A percentile compares a stretch with the other conserved stretches of the same genome.
Evolutionary conservation across 2,888 invertebrate genomes (phyloP).

Genomic region (Dastarcus helophoroides): DNA sequence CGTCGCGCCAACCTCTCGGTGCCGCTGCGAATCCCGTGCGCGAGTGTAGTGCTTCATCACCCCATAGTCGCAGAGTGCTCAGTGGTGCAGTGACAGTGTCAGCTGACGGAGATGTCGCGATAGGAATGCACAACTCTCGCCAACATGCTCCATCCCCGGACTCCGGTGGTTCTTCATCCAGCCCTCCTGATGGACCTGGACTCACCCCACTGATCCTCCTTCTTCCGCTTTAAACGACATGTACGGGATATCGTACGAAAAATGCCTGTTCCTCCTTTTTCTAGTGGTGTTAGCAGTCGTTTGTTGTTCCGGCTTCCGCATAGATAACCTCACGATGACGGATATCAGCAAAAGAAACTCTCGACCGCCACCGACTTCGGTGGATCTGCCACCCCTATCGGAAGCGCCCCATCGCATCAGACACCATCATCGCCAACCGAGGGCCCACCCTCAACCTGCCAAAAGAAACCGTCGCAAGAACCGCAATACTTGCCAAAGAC

Average conservation of each 20-base stretch:
- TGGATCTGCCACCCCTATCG: conserved; percentile 2
- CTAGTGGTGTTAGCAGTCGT: conserved; percentile 36
- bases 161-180: conserved; percentile 9
- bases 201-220: not conserved
- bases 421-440: conserved; percentile 21
- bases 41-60: not conserved
- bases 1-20: conserved; percentile 9
- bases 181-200: conserved; percentile 3
- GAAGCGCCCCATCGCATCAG: conserved; percentile 18
- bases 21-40: conserved; percentile 6
- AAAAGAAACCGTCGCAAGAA: conserved; percentile 13
- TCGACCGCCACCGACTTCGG: conserved; percentile 18
- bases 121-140: conserved; percentile 8
- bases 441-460: conserved; percentile 16
- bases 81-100: not conserved
- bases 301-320: conserved; percentile 39
- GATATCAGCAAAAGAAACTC: conserved; percentile 29
- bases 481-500: conserved; percentile 40
- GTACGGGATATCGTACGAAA: conserved; percentile 37
- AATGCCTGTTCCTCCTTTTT: conserved; percentile 38
- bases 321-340: conserved; percentile 34
- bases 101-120: conserved; percentile 8
- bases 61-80: conserved; percentile 1
- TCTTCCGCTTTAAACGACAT: conserved; percentile 26
- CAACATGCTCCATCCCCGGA: conserved; percentile 11